Conservation (phyloP, 2,888 invertebrate genomes). For the Adela reaumurella region DNA sequence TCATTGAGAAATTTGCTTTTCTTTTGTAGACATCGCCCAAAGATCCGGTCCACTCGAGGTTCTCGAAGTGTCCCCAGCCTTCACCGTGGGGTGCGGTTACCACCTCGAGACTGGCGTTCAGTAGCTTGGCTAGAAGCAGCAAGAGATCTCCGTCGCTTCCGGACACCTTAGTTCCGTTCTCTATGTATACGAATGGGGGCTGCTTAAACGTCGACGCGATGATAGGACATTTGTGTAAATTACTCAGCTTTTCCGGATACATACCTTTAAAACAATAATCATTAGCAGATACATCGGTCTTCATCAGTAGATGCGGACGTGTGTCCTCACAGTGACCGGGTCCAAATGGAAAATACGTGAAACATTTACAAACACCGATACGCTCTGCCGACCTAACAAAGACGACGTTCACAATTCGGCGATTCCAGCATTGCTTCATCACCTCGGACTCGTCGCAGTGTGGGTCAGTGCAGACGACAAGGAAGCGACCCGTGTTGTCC, state of each 20-base stretch:
- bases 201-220: constrained; percentile 27
- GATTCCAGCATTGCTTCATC: constrained; percentile 18
- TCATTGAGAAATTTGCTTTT: constrained; percentile 24
- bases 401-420: constrained; percentile 21
- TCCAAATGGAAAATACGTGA: constrained; percentile 19
- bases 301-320: too few relatives aligned
- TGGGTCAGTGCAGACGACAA: neutral
- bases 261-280: too few relatives aligned
- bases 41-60: constrained; percentile 35
- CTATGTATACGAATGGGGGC: constrained; percentile 27
- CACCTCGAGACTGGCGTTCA: constrained; percentile 27
- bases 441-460: constrained; percentile 20
- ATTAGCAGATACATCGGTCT: too few relatives aligned
- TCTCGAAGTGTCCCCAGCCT: constrained; percentile 28
- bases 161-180: constrained; percentile 19
- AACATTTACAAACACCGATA: constrained; percentile 15
- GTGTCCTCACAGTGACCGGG: constrained; percentile 21
- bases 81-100: constrained; percentile 24
- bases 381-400: constrained; percentile 19
- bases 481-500: neutral
- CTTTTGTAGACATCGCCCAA: constrained; percentile 30
- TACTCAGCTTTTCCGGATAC: constrained; percentile 22
- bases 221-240: constrained; percentile 23
- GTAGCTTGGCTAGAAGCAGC: constrained; percentile 18
- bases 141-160: constrained; percentile 34